A percentile compares a stretch with the other conserved stretches of the same genome.
These are phyloP conservation scores for Progne subis DNA, from an alignment of 2,113 vertebrate species.

Conservation along the genomic window DNA sequence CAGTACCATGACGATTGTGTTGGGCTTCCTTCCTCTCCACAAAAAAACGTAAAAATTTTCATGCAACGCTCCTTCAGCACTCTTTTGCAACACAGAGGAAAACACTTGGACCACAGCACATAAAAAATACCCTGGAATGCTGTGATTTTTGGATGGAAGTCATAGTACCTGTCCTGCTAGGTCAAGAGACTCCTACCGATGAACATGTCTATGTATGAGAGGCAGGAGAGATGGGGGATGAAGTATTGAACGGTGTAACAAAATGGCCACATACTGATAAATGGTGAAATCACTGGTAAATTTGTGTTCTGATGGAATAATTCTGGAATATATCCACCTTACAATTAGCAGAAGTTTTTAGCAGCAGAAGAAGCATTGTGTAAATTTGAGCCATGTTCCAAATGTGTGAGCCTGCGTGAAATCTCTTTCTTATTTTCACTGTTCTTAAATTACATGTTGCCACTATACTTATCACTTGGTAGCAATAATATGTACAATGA, in stretches of 20 bases:
- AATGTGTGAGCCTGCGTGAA: not conserved
- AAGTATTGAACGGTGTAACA: not conserved
- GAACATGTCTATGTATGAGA: not conserved
- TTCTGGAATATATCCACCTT: not conserved
- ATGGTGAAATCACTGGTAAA: not conserved
- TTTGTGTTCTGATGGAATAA: not conserved
- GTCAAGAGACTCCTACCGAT: not conserved
- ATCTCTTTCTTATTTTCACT: not conserved
- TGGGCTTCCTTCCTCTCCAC: not conserved
- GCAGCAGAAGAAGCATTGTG: not conserved
- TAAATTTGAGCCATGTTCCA: not conserved
- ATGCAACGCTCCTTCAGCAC: not conserved
- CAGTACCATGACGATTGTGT: not conserved
- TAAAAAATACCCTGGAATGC: not conserved
- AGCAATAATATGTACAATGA: not conserved
- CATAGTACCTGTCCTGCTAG: not conserved
- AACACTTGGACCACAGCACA: not conserved
- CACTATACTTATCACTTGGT: not conserved
- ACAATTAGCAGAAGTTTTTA: not conserved
- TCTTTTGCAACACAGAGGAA: not conserved
- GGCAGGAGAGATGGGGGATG: not conserved
- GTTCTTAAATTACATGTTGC: not conserved
- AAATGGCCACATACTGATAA: not conserved
- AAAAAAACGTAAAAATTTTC: not conserved
- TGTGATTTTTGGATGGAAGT: not conserved